Evolutionary conservation across 2,888 invertebrate genomes (phyloP), one percentile per base, ranked within the genome.

Genomic region (Cenopis cana): DNA sequence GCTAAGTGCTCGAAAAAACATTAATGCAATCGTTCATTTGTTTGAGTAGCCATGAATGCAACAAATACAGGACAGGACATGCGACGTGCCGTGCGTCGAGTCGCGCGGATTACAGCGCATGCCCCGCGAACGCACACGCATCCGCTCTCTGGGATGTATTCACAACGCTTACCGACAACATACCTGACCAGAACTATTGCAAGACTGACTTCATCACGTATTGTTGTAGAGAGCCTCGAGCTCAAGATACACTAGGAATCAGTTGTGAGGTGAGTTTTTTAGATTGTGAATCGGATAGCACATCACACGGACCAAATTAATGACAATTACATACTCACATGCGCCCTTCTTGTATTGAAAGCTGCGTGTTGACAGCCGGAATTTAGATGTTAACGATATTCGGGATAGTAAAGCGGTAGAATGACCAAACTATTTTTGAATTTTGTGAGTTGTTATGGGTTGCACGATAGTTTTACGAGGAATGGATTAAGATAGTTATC

Each of bases 341-440:
- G 36, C 64, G 64, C 54, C 52, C 54, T 38, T 54, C n/a, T 54
- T 50, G 20, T 38, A 52, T 29, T 11, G n/a, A n/a, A 14, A 9
- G 38, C 20, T 5, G n/a, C 6, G 18, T 64, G 69, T 29, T 54
- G 61, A 68, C 68, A 46, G 33, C 54, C 55, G 60, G 65, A 66
- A 70, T 70, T 70, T 60, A 70, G 65, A 70, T 70, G 65, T 70
- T 70, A 70, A 68, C 61, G 55, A 55, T 49, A 55, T 49, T 61
- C n/a, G 17, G 46, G 20, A 46, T 55, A 65, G 24, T 46, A 62
- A 54, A 62, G 68, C 55, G 55, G 29, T 54, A 54, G 64, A 64
- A 64, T 54, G 20, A 38, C 6, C 60, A 14, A 38, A 14, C 68
- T 55, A 54, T 68, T 61, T 68, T 68, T 18, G 59, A 17, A 29